Evolutionary conservation across 2,113 vertebrate species (phyloP).

Genomic region (Setophaga kirtlandii): DNA sequence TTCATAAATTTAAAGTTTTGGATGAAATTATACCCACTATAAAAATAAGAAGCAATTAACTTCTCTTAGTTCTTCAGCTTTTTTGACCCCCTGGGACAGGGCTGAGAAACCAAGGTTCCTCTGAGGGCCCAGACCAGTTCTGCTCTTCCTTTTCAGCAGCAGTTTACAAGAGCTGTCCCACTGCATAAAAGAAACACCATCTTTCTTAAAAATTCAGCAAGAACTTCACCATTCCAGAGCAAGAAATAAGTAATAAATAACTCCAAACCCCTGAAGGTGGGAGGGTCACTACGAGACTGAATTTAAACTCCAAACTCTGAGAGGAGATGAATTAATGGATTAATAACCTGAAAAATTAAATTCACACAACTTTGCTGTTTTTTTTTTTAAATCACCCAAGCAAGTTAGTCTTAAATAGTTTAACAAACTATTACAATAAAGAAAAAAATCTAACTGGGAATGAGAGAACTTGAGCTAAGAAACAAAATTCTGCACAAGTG

Average conservation of each 20-base stretch:
- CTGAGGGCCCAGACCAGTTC: neutral
- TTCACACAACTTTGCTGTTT: neutral
- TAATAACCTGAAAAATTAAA: neutral
- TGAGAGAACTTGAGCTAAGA: neutral
- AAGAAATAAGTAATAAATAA: neutral
- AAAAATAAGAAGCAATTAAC: neutral
- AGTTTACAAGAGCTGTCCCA: neutral
- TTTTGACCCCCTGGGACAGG: neutral
- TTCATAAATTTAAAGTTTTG: neutral
- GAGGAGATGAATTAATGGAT: neutral
- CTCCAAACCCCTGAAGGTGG: neutral
- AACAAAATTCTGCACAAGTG: neutral
- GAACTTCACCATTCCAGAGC: neutral
- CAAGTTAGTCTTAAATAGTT: neutral
- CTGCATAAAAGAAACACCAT: neutral
- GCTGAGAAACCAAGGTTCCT: neutral
- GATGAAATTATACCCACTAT: neutral
- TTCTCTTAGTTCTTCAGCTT: neutral
- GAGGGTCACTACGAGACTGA: neutral
- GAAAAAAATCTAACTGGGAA: neutral
- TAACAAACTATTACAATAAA: neutral
- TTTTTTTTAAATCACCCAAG: neutral
- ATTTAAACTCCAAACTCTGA: neutral
- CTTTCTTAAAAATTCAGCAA: neutral
- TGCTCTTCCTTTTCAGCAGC: neutral